Evolutionary conservation across 2,797 vertebrate species (phyloP), one percentile per base, ranked within the genome.

Genomic region (Diglossa cyanea): DNA sequence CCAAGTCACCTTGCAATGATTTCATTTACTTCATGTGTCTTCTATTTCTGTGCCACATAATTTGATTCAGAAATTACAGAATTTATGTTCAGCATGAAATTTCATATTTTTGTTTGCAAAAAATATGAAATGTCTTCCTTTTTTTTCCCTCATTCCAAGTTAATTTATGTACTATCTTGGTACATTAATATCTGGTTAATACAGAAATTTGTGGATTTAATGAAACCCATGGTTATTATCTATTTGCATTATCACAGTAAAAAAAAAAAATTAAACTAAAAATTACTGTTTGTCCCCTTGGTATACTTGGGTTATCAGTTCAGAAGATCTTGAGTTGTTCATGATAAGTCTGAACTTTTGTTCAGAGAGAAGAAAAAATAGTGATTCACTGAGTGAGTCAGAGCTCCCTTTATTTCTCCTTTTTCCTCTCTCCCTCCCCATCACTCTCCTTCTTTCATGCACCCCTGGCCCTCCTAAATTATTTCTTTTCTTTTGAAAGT

Each of bases 311-410:
- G 54, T 55, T 80, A 90, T 94, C 58, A 66, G 40, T 93, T 97
- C 82, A 95, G 85, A 95, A 94, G 82, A 81, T 63, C 80, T 88
- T 70, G 26, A 88, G 50, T 88, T 94, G 91, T 47, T 96, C 90
- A 86, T 13, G 10, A 68, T 80, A 91, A 80, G 42, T 72, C 71
- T 97, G 68, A 95, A 91, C 81, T 94, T 93, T 88, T 96, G 58
- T 95, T 95, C 82, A 93, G n/a, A 21, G 37, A 8, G 17, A 2
- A 19, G 72, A 95, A 74, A 95, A 85, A 66, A 81, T 72, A 33
- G 48, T 96, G 95, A 97, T 90, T 98, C 97, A 97, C 62, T 71
- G 88, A 30, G 84, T 97, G 92, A 96, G 75, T 88, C 89, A 97
- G 74, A 94, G 31, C 28, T 78, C 57, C 21, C 14, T 87, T 86